Conservation (phyloP, 2,888 invertebrate species). For the Drosophila bunnanda region DNA sequence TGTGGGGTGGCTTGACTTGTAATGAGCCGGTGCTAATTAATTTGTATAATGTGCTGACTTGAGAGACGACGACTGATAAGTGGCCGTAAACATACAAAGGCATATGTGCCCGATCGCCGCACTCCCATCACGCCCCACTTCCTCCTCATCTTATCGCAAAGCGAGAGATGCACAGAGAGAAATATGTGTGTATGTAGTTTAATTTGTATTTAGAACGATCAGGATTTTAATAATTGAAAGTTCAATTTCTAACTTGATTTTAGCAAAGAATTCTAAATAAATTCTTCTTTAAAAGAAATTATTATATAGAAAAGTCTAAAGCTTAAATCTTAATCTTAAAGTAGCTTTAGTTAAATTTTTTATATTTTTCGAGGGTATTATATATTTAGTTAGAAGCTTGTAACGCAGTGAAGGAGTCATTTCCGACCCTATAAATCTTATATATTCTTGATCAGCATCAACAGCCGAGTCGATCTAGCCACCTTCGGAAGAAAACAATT, state of each 20-base stretch:
- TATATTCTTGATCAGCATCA: too few species aligned
- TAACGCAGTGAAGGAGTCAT: too few species aligned
- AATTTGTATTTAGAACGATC: background rate
- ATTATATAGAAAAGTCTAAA: too few species aligned
- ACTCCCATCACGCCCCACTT: slow-evolving; percentile 8
- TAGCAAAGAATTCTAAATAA: too few species aligned
- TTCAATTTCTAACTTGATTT: background rate
- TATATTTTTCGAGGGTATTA: too few species aligned
- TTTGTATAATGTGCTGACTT: slow-evolving; percentile 72
- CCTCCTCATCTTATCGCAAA: background rate
- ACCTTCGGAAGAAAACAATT: too few species aligned
- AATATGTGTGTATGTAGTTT: background rate
- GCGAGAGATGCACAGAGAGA: background rate
- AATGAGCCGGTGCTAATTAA: slow-evolving; percentile 65
- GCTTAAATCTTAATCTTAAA: too few species aligned
- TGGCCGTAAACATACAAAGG: slow-evolving; percentile 61
- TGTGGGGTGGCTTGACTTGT: slow-evolving; percentile 13
- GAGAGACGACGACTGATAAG: slow-evolving; percentile 59
- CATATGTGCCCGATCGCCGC: slow-evolving; percentile 25
- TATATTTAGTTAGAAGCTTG: too few species aligned
- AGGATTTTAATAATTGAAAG: background rate
- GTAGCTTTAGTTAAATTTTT: too few species aligned
- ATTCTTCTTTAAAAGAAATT: too few species aligned
- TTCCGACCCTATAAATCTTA: too few species aligned
- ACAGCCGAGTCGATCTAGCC: too few species aligned